These are phyloP conservation scores for Sorex maritimensis DNA, from an alignment of 2,797 vertebrate species.

Conservation along the genomic window DNA sequence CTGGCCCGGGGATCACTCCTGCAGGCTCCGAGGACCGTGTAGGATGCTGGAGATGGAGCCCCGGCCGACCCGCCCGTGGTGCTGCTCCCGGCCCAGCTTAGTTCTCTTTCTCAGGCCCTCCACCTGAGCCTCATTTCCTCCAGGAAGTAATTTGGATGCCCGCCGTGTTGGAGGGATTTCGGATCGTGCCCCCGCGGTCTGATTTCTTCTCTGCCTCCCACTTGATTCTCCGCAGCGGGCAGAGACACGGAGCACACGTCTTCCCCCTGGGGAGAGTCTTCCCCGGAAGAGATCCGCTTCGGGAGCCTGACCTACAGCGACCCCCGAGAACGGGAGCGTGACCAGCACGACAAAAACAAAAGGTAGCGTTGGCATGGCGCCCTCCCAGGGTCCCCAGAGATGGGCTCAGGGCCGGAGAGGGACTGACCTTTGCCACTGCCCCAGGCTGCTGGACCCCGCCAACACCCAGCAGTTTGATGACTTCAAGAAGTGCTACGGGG, in stretches of 20 bases:
- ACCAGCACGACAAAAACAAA: conserved; percentile 98
- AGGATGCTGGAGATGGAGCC: too few relatives aligned
- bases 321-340: conserved; percentile 96
- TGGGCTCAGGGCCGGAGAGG: not conserved
- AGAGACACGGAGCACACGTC: conserved; percentile 93
- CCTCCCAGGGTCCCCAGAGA: rapidly evolving
- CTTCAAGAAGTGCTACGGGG: conserved; percentile 98
- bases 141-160: not conserved
- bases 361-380: conserved; percentile 88
- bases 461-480: conserved; percentile 97
- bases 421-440: conserved; percentile 69
- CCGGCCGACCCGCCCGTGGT: too few relatives aligned
- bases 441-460: conserved; percentile 96
- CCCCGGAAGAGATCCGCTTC: conserved; percentile 96
- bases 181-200: too few relatives aligned
- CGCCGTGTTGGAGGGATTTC: not conserved
- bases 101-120: not conserved
- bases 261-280: conserved; percentile 95
- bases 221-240: conserved; percentile 88
- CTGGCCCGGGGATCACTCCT: too few relatives aligned
- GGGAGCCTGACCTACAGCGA: conserved; percentile 93
- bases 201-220: not conserved
- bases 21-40: too few relatives aligned
- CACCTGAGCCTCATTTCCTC: not conserved
- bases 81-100: not conserved